These are phyloP conservation scores for Amitus sp. DNA, from an alignment of 2,888 invertebrate genomes.

Conservation along the genomic window DNA sequence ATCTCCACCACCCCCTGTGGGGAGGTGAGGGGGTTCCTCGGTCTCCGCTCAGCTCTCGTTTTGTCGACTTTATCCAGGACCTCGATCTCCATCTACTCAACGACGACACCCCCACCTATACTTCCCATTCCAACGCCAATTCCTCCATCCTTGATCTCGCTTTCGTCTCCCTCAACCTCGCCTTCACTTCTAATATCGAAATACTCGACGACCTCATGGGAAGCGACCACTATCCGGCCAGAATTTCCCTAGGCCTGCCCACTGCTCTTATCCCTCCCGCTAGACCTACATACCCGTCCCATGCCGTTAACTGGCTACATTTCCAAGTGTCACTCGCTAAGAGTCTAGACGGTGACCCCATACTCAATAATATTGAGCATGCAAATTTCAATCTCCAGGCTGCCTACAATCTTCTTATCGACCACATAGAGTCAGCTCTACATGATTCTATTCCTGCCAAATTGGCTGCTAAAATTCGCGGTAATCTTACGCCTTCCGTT, in stretches of 20 bases:
- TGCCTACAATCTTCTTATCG: too few relatives aligned
- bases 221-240: background rate
- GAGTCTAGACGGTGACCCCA: too few relatives aligned
- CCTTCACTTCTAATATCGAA: background rate
- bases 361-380: too few relatives aligned
- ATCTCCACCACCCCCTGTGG: constrained; percentile 10
- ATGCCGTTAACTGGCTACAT: too few relatives aligned
- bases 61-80: background rate
- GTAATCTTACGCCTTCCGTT: too few relatives aligned
- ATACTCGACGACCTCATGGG: background rate
- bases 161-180: background rate
- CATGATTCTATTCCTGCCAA: background rate
- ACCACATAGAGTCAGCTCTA: too few relatives aligned
- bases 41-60: background rate
- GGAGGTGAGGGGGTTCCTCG: too few relatives aligned
- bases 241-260: background rate
- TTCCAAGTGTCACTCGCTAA: too few relatives aligned
- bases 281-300: too few relatives aligned
- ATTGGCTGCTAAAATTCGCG: background rate
- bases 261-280: background rate
- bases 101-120: background rate
- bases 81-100: background rate
- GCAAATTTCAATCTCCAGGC: too few relatives aligned
- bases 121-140: background rate
- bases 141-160: background rate